Percentiles rank a stretch among this genome's conserved stretches.
These are phyloP conservation scores for Diarsia brunnea DNA, from an alignment of 2,888 invertebrate genomes.

Conservation along the genomic window DNA sequence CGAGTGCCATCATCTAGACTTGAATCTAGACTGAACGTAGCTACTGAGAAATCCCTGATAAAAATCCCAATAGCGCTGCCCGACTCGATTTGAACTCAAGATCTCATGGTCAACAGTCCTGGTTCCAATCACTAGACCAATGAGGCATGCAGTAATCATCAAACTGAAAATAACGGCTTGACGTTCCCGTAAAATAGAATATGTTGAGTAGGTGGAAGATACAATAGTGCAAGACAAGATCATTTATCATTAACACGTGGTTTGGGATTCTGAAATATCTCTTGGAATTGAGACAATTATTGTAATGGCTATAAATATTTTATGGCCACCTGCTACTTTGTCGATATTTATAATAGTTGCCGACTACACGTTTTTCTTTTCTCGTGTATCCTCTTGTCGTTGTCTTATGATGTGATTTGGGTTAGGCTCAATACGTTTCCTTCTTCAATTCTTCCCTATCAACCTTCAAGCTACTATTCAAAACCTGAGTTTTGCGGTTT, in stretches of 20 bases:
- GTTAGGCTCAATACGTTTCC: too few relatives aligned
- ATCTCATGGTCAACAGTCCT: too few relatives aligned
- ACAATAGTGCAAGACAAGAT: conserved; percentile 15
- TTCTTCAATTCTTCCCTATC: not conserved
- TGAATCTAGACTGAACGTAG: too few relatives aligned
- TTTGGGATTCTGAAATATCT: conserved; percentile 17
- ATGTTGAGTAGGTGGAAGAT: conserved; percentile 17
- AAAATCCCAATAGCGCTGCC: too few relatives aligned
- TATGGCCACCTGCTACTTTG: not conserved
- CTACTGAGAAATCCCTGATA: too few relatives aligned
- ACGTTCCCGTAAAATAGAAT: conserved; percentile 9
- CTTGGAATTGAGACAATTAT: conserved; percentile 51
- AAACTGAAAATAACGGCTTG: conserved; percentile 33
- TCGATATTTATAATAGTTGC: not conserved
- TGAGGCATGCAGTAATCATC: not conserved
- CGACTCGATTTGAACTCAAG: too few relatives aligned
- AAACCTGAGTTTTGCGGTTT: too few relatives aligned
- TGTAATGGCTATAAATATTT: conserved; percentile 28
- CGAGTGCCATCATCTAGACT: too few relatives aligned
- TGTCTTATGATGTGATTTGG: not conserved
- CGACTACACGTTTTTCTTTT: not conserved
- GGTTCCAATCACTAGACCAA: too few relatives aligned
- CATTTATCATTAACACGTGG: conserved; percentile 43
- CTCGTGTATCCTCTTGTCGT: not conserved
- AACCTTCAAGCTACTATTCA: not conserved